Evolutionary conservation across 2,113 vertebrate species (phyloP), one percentile per base, ranked within the genome.

Genomic region (Pterocles gutturalis): DNA sequence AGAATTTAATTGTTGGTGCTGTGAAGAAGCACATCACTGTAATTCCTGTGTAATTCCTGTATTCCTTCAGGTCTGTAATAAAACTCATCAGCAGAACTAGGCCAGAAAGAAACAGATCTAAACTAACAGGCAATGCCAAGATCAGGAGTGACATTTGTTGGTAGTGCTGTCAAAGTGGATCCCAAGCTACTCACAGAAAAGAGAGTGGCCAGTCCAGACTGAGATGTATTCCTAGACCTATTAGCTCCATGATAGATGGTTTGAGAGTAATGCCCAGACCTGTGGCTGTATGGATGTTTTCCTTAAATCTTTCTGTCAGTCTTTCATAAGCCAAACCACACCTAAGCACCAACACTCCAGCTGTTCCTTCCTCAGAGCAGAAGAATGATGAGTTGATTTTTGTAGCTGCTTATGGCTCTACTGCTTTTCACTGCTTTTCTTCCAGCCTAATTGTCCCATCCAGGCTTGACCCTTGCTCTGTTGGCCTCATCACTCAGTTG

Each of bases 101-200:
- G 94, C 65, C 83, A 92, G 76, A 90, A 95, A 53, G 72, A 90
- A 92, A 66, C 82, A 96, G 53, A 89, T 73, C 92, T 95, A 85
- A 87, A 89, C 48, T 45, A 94, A 90, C 49, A 54, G 57, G 49
- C 78, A 86, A 43, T 93, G 33, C 73, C 13, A 62, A 90, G 78
- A 96, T 95, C 41, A 54, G 85, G 78, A 77, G 62, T 91, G 96
- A 91, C 93, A 79, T 96, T 96, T 96, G 73, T 96, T 95, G 90
- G 79, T 94, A 95, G 84, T 0, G 13, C 82, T 96, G 96, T 95
- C 93, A 91, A 54, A 85, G 70, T 76, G 66, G 82, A 93, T 95
- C 75, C 79, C 45, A 38, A 43, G 90, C 85, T 57, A 72, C 9
- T 75, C 69, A 31, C 34, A 85, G 78, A 87, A 67, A 62, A 86